Base-by-base conservation (phyloP, 1,140 invertebrate species). In the Stenopsyche tienmushanensis region DNA sequence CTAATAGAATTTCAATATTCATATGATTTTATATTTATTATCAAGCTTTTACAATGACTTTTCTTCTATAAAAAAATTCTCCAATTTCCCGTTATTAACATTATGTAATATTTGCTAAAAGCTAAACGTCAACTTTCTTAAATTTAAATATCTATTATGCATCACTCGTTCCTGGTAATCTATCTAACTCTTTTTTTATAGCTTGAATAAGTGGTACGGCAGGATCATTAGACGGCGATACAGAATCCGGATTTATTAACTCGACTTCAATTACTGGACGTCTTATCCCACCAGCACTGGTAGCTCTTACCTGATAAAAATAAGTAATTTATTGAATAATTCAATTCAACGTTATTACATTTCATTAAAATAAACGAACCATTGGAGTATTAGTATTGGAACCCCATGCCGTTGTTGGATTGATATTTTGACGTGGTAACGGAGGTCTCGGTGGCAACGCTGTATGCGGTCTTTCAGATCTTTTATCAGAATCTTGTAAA, bases 131-230 rank as follows among this genome's bases (percentile, higher is more conserved):
- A 39, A 39, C n/a, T 39, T 39, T 39, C 34, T 39, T 39, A 8
- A 39, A 8, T 39, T 39, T 39, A 39, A 17, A 8, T 47, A 47
- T 18, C 7, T 10, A 10, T 50, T 52, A 70, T 1, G 68, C 68
- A 44, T 70, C 68, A 42, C 68, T 70, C 5, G 68, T 70, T 9
- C 68, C 68, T 9, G 68, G 68, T 18, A 70, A 50, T 49, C 64
- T 66, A 34, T 66, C 54, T 29, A 70, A 63, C 72, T 86, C 85
- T 29, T 77, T 76, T 67, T 83, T 83, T 64, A 86, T 86, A 64
- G 84, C 84, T 15, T 79, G 76, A 59, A 86, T 85, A 21, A 86
- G 77, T 0, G 84, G 85, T 1, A 84, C 72, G 0, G 84, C 84
- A 1, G 85, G 83, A 70, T 85, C 84, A 2, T 75, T 73, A 0